phyloP scores from a whole-genome alignment of 2,888 invertebrate genomes.

The Rhopalosiphum nymphaeae region DNA sequence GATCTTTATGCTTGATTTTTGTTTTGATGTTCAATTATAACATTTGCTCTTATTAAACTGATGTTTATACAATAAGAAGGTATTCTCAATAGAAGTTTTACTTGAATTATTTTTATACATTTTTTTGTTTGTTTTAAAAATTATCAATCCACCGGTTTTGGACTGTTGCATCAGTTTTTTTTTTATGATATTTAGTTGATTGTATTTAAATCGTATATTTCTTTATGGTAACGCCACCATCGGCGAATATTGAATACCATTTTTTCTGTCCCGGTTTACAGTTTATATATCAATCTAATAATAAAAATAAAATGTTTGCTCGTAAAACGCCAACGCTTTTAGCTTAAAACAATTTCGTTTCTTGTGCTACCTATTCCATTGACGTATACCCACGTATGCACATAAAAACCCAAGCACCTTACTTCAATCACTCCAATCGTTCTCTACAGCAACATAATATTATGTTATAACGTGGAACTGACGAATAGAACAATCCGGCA shows the following conservation, averaged over 20 bases:
- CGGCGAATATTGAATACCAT: neutral
- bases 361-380: neutral
- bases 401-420: neutral
- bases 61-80: neutral
- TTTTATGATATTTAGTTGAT: constrained; percentile 19
- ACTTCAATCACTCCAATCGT: neutral
- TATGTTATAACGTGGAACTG: neutral
- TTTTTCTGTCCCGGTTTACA: neutral
- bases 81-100: neutral
- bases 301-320: constrained; percentile 35
- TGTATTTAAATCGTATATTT: neutral
- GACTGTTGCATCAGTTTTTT: neutral
- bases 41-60: neutral
- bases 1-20: neutral
- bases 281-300: constrained; percentile 11
- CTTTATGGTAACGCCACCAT: neutral
- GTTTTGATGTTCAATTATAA: neutral
- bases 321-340: constrained; percentile 28
- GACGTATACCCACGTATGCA: neutral
- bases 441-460: neutral
- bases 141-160: neutral
- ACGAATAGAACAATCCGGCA: neutral
- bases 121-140: neutral
- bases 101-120: neutral
- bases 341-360: constrained; percentile 32